Conservation (phyloP, 2,888 invertebrate genomes). For the Philereme transversata region DNA sequence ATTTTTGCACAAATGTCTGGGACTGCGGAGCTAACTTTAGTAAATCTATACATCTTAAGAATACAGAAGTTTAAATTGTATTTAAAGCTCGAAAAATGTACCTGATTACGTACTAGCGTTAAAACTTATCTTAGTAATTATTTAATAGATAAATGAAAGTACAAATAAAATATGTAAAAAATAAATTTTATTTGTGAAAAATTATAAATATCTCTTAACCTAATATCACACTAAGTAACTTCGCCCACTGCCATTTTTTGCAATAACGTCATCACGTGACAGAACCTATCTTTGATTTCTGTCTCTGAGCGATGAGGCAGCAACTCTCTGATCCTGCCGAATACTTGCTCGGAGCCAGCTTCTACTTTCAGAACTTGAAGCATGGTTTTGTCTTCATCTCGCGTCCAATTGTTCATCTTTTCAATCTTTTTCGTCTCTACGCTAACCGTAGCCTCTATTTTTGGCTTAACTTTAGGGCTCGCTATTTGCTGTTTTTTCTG, state of each 20-base stretch:
- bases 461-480: conserved; percentile 33
- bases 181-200: conserved; percentile 65
- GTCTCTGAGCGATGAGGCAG: conserved; percentile 81
- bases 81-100: no score
- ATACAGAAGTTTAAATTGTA: no score
- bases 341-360: conserved; percentile 85
- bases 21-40: no score
- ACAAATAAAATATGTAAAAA: conserved; percentile 30
- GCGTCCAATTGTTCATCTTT: conserved; percentile 85
- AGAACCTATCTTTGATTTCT: conserved; percentile 86
- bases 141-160: no score
- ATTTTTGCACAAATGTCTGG: no score
- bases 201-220: conserved; percentile 69
- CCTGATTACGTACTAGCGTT: no score
- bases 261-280: conserved; percentile 85
- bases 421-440: conserved; percentile 44
- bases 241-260: conserved; percentile 84
- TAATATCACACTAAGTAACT: conserved; percentile 65
- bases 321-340: conserved; percentile 80
- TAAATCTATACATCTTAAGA: no score
- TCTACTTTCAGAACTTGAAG: conserved; percentile 90
- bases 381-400: conserved; percentile 92
- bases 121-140: no score
- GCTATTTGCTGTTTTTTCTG: conserved; percentile 2
- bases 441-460: conserved; percentile 50